Conservation (phyloP, 2,888 invertebrate species). For the Ischnus inquisitorius region DNA sequence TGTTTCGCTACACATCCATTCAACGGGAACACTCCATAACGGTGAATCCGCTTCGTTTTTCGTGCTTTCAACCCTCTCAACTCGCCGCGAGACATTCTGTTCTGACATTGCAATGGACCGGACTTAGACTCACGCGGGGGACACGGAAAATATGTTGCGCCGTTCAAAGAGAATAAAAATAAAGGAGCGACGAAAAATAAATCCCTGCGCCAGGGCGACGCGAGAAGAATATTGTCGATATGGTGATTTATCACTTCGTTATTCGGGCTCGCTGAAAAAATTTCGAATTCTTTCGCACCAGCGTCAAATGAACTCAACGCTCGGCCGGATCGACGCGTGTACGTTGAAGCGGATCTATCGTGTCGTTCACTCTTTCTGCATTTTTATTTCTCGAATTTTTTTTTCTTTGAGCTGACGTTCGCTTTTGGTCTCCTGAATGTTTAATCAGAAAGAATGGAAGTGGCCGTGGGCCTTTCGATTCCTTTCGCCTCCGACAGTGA, state of each 20-base stretch:
- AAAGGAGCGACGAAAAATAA: neutral
- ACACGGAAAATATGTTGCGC: conserved; percentile 15
- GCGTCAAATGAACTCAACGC: neutral
- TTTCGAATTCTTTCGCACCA: conserved; percentile 10
- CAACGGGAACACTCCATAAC: conserved; percentile 4
- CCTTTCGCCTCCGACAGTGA: no score
- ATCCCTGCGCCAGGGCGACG: neutral
- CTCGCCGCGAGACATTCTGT: conserved; percentile 11
- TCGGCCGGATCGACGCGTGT: neutral
- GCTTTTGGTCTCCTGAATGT: neutral
- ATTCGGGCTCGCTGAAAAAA: conserved; percentile 24
- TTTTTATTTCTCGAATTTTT: no score
- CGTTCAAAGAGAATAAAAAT: conserved; percentile 1
- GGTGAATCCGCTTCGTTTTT: conserved; percentile 18
- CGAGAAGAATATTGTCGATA: neutral
- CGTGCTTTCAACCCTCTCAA: neutral
- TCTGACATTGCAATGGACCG: conserved; percentile 26
- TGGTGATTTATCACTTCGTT: conserved; percentile 2
- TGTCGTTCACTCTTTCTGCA: no score
- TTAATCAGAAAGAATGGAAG: neutral
- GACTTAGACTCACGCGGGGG: neutral
- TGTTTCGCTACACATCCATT: conserved; percentile 22
- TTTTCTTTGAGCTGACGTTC: no score
- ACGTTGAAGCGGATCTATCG: no score
- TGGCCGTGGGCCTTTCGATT: neutral